Conservation (phyloP, 2,113 vertebrate genomes). For the Dromiciops gliroides region DNA sequence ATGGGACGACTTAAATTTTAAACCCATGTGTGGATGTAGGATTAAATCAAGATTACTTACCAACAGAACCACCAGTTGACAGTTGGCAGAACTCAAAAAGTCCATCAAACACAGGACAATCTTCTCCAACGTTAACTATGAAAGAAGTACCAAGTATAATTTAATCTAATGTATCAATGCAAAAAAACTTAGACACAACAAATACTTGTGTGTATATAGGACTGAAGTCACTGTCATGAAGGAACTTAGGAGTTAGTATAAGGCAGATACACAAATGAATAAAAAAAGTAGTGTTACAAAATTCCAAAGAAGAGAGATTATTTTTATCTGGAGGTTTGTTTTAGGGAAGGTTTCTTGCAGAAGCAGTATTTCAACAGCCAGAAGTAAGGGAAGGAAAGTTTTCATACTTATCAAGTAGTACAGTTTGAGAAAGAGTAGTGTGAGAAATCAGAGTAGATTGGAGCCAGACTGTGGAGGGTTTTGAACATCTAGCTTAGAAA, state of each 20-base stretch:
- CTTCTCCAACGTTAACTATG: constrained; percentile 90
- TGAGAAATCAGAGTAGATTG: neutral
- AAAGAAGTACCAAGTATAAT: constrained; percentile 59
- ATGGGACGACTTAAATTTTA: neutral
- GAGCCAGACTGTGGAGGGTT: neutral
- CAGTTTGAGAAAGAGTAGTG: neutral
- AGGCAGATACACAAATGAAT: neutral
- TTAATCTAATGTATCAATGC: constrained; percentile 39
- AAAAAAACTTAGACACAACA: constrained; percentile 12
- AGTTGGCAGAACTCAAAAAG: constrained; percentile 91
- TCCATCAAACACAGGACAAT: constrained; percentile 91
- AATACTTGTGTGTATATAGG: neutral
- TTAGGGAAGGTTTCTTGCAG: neutral
- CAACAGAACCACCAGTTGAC: constrained; percentile 90
- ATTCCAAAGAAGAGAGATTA: neutral
- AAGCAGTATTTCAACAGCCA: neutral
- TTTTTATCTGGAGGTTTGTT: neutral
- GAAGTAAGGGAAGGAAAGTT: neutral
- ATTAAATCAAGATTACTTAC: constrained; percentile 77
- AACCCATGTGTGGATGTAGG: constrained; percentile 21
- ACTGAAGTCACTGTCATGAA: neutral
- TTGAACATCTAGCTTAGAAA: neutral
- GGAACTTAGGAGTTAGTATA: neutral
- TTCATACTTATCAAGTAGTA: neutral
- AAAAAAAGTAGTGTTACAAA: neutral